A percentile compares a stretch with the other conserved stretches of the same genome.
These are phyloP conservation scores for Cololabis saira DNA, from an alignment of 2,113 vertebrate species.

Conservation along the genomic window DNA sequence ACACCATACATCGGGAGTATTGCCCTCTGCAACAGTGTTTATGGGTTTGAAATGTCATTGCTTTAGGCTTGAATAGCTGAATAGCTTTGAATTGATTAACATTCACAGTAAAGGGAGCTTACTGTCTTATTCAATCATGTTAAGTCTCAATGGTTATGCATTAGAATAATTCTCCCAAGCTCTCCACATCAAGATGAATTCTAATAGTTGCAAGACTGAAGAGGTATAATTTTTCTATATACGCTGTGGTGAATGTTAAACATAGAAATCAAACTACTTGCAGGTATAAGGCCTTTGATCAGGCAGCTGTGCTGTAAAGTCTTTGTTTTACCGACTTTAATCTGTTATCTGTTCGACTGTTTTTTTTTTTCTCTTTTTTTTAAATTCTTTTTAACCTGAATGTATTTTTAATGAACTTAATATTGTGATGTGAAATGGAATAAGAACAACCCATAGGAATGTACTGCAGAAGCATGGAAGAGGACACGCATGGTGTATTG, in stretches of 20 bases:
- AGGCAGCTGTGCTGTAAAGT: constrained; percentile 8
- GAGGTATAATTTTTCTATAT: constrained; percentile 36
- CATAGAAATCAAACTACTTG: not conserved
- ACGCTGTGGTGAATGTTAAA: constrained; percentile 48
- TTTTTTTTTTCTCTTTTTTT: constrained; percentile 22
- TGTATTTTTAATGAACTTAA: constrained; percentile 59
- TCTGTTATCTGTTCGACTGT: constrained; percentile 52
- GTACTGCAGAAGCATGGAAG: constrained; percentile 46
- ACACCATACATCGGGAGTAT: constrained; percentile 51
- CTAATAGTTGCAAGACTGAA: constrained; percentile 30
- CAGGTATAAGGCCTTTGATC: constrained; percentile 6
- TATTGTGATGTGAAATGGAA: constrained; percentile 51
- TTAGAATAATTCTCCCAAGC: constrained; percentile 66
- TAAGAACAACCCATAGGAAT: constrained; percentile 40
- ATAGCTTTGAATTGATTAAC: constrained; percentile 83
- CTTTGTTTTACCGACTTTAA: constrained; percentile 25
- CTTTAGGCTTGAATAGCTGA: constrained; percentile 80
- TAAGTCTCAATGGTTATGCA: constrained; percentile 70
- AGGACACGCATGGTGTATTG: constrained; percentile 56
- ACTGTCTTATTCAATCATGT: constrained; percentile 78
- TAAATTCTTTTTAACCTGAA: constrained; percentile 23
- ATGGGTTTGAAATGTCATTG: constrained; percentile 80
- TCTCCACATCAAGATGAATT: constrained; percentile 54
- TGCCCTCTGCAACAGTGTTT: constrained; percentile 73
- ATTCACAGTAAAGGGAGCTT: constrained; percentile 74